These are phyloP conservation scores for Drosophila tristis DNA, from an alignment of 1,140 invertebrate genomes.

Conservation along the genomic window DNA sequence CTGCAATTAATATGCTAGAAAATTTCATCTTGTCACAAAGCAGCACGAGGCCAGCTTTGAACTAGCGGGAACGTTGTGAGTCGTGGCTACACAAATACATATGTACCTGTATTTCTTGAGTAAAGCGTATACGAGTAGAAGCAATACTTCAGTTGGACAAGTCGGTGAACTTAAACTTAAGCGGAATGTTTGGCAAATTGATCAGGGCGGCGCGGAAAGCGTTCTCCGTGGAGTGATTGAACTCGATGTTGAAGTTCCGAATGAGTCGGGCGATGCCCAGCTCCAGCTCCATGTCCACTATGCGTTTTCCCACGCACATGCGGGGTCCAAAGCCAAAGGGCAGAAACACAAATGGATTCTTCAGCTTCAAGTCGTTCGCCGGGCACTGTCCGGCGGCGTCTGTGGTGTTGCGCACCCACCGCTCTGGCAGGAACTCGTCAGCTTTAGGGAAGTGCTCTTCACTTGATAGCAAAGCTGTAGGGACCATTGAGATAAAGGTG, in stretches of 20 bases:
- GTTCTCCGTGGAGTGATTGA: constrained; percentile 80
- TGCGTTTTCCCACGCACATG: constrained; percentile 87
- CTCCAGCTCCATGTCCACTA: constrained; percentile 90
- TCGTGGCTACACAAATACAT: no score
- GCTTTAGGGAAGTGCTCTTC: constrained; percentile 85
- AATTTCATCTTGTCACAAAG: no score
- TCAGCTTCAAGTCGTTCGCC: constrained; percentile 71
- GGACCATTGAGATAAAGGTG: constrained; percentile 85
- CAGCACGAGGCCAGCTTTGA: no score
- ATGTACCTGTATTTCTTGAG: no score
- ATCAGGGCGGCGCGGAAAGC: constrained; percentile 62
- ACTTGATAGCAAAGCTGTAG: constrained; percentile 78
- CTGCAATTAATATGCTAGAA: no score
- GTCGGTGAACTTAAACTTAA: constrained; percentile 75
- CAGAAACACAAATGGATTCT: constrained; percentile 87
- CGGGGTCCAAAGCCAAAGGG: constrained; percentile 88
- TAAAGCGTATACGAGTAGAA: no score
- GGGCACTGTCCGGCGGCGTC: constrained; percentile 36
- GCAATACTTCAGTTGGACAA: constrained; percentile 28
- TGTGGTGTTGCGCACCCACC: constrained; percentile 85
- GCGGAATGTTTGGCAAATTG: constrained; percentile 68
- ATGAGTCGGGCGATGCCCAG: constrained; percentile 87
- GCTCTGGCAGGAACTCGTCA: constrained; percentile 86
- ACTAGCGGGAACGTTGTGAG: no score
- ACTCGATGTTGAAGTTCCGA: constrained; percentile 86